Conservation (phyloP, 2,113 vertebrate species). For the Xyrauchen texanus region DNA sequence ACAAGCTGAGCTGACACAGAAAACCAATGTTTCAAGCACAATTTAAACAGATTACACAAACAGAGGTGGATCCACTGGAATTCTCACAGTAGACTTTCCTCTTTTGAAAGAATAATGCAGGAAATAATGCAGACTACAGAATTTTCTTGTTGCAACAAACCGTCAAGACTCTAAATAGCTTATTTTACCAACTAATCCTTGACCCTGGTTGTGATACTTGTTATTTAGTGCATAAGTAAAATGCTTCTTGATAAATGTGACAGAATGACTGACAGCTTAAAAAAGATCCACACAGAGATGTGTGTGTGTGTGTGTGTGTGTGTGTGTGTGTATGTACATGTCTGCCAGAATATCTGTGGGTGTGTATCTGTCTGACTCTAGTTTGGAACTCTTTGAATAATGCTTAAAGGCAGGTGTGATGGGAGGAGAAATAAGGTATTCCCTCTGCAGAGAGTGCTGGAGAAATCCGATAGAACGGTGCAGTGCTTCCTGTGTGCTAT, state of each 20-base stretch:
- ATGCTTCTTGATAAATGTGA: not conserved
- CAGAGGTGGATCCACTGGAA: no score
- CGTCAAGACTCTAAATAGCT: not conserved
- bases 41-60: no score
- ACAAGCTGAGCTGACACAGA: no score
- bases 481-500: constrained; percentile 16
- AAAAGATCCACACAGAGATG: constrained; percentile 19
- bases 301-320: not conserved
- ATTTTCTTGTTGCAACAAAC: constrained; percentile 8
- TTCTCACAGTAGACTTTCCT: not conserved
- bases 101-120: constrained; percentile 10
- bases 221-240: not conserved
- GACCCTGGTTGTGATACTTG: not conserved
- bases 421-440: constrained; percentile 37
- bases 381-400: no score
- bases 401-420: constrained; percentile 11
- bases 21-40: no score
- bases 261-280: constrained; percentile 20
- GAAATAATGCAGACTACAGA: constrained; percentile 1
- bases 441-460: constrained; percentile 6
- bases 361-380: not conserved
- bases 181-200: constrained; percentile 7
- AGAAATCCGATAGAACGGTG: not conserved
- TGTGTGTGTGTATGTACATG: not conserved
- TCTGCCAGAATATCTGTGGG: not conserved